Conservation (phyloP, 1,140 invertebrate genomes). For the Platyscapa corneri region DNA sequence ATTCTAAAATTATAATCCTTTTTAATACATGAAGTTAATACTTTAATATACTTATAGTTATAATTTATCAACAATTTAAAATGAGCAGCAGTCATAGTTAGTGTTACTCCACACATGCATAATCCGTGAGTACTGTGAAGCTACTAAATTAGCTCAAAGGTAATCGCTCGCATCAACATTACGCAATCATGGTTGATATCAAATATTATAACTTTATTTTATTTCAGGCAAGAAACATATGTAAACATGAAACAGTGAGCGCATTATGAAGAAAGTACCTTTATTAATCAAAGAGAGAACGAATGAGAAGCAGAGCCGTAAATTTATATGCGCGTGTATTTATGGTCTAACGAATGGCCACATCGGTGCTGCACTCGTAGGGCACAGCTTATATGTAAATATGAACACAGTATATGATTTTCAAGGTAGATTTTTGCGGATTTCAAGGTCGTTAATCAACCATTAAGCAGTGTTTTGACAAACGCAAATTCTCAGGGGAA, state of each 20-base stretch:
- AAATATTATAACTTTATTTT: neutral
- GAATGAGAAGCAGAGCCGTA: neutral
- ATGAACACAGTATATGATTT: neutral
- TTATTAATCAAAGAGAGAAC: conserved; percentile 12
- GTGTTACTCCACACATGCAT: neutral
- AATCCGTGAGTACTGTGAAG: neutral
- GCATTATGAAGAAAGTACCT: neutral
- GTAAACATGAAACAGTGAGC: neutral
- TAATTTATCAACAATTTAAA: neutral
- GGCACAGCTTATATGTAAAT: conserved; percentile 24
- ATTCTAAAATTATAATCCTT: too few relatives aligned
- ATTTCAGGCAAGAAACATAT: neutral
- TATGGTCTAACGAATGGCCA: conserved; percentile 20
- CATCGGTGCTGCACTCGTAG: neutral
- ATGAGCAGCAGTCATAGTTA: neutral
- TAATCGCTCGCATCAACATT: neutral
- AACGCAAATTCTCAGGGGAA: neutral
- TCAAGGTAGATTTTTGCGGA: conserved; percentile 35
- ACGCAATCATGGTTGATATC: neutral
- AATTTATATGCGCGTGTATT: conserved; percentile 16
- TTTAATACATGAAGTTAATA: too few relatives aligned
- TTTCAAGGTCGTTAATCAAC: conserved; percentile 32
- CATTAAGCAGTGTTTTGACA: conserved; percentile 23
- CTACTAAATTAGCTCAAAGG: neutral
- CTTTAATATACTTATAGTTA: too few relatives aligned